Base-by-base conservation (phyloP, 2,888 invertebrate genomes). In the Ametastegia equiseti region DNA sequence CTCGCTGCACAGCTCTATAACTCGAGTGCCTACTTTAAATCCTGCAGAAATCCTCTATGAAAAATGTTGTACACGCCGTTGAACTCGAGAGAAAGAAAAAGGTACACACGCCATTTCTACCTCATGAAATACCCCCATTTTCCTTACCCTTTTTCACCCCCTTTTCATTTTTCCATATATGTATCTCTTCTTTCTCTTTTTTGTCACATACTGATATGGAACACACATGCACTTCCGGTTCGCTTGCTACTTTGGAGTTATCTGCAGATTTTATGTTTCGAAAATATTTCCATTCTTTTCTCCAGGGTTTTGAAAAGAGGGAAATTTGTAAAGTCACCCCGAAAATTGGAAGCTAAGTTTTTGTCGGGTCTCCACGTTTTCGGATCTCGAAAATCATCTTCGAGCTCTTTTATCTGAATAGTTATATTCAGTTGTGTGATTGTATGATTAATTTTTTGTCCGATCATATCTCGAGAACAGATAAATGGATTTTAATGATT, bases 31-130 rank as follows among this genome's bases (percentile, higher is more conserved):
- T 54, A 75, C 75, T 75, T 54, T 54, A 54, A 75, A 75, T 36
- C 36, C 75, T 36, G 36, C 45, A 75, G 23, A 36, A 73, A 73
- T 73, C 73, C 50, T 50, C 15, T n/a, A 42, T 73, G 73, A 73
- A 75, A 75, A 75, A 75, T 75, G 75, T 75, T 75, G 19, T 75
- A 75, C 75, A 54, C 54, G 75, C 54, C 50, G 50, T 54, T 73
- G 73, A 36, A 47, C 71, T 71, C 42, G 36, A 47, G 47, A 23
- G 45, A 71, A 45, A 71, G 11, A 39, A n/a, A 19, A 13, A 15
- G 60, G 42, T 42, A 42, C 13, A 65, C n/a, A 69, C 2, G 13
- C 75, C 36, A 54, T 54, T 54, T 54, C 27, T 30, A 71, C 75
- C 19, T 71, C 39, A 47, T 45, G 75, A 54, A 54, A 75, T 36